phyloP scores from a whole-genome alignment of 2,888 invertebrate species.

The Eurois occulta region DNA sequence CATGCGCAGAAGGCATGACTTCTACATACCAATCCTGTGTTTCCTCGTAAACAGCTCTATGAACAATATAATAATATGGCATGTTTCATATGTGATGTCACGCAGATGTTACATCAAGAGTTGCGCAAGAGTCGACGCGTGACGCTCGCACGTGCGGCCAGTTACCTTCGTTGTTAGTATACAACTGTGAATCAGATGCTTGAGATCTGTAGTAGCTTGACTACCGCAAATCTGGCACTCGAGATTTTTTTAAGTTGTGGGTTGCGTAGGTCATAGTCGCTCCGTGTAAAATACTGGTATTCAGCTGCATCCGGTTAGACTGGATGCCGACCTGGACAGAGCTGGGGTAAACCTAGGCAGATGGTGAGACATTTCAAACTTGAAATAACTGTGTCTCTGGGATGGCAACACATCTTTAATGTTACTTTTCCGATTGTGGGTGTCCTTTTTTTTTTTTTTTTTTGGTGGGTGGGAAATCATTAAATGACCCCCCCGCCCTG shows the following conservation, averaged over 20 bases:
- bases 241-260: too few relatives aligned
- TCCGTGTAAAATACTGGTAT: too few relatives aligned
- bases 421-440: background rate
- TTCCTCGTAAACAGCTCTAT: slow-evolving; percentile 11
- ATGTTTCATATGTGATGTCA: slow-evolving; percentile 36
- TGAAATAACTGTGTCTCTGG: background rate
- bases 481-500: too few relatives aligned
- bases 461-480: too few relatives aligned
- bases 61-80: slow-evolving; percentile 16
- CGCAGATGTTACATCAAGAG: slow-evolving; percentile 14
- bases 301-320: too few relatives aligned
- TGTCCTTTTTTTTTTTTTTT: too few relatives aligned
- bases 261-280: too few relatives aligned
- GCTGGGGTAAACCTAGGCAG: too few relatives aligned
- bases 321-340: too few relatives aligned
- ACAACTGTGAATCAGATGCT: slow-evolving; percentile 21
- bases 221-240: background rate
- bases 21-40: slow-evolving; percentile 16
- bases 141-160: slow-evolving; percentile 41
- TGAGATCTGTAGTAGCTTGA: background rate
- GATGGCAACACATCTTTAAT: background rate
- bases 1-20: slow-evolving; percentile 37
- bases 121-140: slow-evolving; percentile 51
- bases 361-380: background rate
- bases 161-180: slow-evolving; percentile 12